A percentile compares a stretch with the other conserved stretches of the same genome.
These are phyloP conservation scores for Euthynnus affinis DNA, from an alignment of 2,797 vertebrate species.

Conservation along the genomic window DNA sequence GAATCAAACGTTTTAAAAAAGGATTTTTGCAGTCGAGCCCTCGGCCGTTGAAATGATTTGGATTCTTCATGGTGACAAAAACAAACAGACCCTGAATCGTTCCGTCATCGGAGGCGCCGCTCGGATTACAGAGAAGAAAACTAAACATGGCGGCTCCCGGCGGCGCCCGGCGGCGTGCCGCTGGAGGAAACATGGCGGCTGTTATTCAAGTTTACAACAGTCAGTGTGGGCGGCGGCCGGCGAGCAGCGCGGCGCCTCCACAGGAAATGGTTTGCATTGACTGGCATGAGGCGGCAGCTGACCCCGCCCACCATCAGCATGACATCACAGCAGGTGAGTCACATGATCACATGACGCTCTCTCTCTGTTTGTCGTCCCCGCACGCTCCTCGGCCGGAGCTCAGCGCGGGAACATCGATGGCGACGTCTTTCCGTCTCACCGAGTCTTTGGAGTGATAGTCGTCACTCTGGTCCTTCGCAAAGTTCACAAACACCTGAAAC, in stretches of 20 bases:
- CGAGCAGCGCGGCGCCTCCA: neutral
- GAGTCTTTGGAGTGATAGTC: slow-evolving; percentile 95
- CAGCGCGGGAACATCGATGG: slow-evolving; percentile 85
- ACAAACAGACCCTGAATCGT: slow-evolving; percentile 57
- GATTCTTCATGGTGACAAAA: slow-evolving; percentile 78
- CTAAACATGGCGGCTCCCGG: neutral
- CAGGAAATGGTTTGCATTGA: slow-evolving; percentile 91
- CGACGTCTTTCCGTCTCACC: slow-evolving; percentile 89
- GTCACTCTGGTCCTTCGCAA: slow-evolving; percentile 98
- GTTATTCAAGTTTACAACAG: slow-evolving; percentile 75
- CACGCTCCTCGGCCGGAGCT: slow-evolving; percentile 68
- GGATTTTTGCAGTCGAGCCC: slow-evolving; percentile 66
- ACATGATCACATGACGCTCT: slow-evolving; percentile 91
- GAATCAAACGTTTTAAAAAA: slow-evolving; percentile 73
- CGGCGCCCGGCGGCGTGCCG: slow-evolving; percentile 56
- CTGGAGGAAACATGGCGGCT: slow-evolving; percentile 76
- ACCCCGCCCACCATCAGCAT: slow-evolving; percentile 39
- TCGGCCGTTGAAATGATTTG: slow-evolving; percentile 76
- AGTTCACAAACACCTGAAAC: slow-evolving; percentile 97
- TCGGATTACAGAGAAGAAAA: slow-evolving; percentile 58
- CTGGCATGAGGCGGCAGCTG: slow-evolving; percentile 88
- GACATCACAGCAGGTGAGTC: slow-evolving; percentile 27
- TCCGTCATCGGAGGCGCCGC: slow-evolving; percentile 45
- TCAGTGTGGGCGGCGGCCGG: neutral
- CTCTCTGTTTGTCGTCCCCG: slow-evolving; percentile 81